Base-by-base conservation (phyloP, 2,888 invertebrate genomes). In the Microdon myrmicae region DNA sequence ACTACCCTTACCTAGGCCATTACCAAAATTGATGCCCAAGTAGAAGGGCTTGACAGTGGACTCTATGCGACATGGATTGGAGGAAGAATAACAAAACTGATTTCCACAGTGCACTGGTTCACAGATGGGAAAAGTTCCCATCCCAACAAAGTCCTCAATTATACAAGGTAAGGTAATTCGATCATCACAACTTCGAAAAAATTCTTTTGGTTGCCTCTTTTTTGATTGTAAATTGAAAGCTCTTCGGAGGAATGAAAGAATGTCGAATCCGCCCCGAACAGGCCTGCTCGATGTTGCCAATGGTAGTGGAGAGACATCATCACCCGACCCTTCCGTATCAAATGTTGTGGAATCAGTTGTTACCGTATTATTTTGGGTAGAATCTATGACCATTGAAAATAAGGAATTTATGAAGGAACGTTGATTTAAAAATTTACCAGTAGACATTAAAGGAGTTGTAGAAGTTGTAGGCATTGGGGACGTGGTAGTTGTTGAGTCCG, bases 101-200 rank as follows among this genome's bases (percentile, higher is more conserved):
- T 80, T 83, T 2, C 92, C 92, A 76, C 92, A 92, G 72, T 90
- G 91, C 31, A 90, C 86, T 3, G 91, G 85, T 74, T 89, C 89
- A 73, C 92, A 92, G 5, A 87, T 75, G 0, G 78, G 78, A 23
- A 77, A 31, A 0, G 74, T 84, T 0, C 75, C 74, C 31, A 74
- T 60, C 81, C 87, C 86, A 55, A 92, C 84, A 72, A 92, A 88
- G 74, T 92, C 92, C 72, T 92, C 92, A 47, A 89, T 87, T 73
- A 92, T 91, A 71, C 92, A 92, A 0, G 92, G 90, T 79, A 92
- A 87, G 1, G 91, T 86, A 35, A 92, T 85, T 37, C 88, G 84
- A 74, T 92, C 91, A 8, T 80, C 81, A 73, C 92, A 92, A 0
- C 70, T 73, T 44, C 75, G 74, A 20, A 70, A 75, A 56, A 75